Percentiles rank a stretch among this genome's conserved stretches.
These are phyloP conservation scores for Cacoxenus indagator DNA, from an alignment of 2,888 invertebrate species.

Conservation along the genomic window DNA sequence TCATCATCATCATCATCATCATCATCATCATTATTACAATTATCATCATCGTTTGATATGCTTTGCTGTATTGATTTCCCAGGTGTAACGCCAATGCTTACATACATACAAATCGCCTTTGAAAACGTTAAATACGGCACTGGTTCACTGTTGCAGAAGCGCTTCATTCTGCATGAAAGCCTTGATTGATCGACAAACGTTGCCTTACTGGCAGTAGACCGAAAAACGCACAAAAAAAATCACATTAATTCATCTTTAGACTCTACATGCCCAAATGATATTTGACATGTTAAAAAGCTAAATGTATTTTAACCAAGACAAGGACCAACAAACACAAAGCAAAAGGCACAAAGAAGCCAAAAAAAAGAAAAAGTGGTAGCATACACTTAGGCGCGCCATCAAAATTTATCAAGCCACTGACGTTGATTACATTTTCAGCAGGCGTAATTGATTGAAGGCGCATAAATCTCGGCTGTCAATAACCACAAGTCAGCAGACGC, in stretches of 20 bases:
- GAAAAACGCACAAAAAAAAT: background rate
- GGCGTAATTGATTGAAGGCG: constrained; percentile 21
- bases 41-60: background rate
- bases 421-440: constrained; percentile 31
- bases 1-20: background rate
- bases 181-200: background rate
- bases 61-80: constrained; percentile 41
- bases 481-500: background rate
- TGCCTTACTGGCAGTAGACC: background rate
- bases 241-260: background rate
- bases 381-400: background rate
- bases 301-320: background rate
- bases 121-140: background rate
- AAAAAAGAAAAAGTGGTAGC: background rate
- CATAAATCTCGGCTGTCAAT: constrained; percentile 14
- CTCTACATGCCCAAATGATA: background rate
- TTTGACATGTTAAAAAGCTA: background rate
- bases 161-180: background rate
- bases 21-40: background rate
- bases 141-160: background rate
- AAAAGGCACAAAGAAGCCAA: background rate
- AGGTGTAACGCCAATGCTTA: constrained; percentile 21
- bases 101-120: background rate
- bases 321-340: background rate
- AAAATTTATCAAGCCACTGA: constrained; percentile 19